These are phyloP conservation scores for Manduca sexta DNA, from an alignment of 1,140 invertebrate species.

Conservation along the genomic window DNA sequence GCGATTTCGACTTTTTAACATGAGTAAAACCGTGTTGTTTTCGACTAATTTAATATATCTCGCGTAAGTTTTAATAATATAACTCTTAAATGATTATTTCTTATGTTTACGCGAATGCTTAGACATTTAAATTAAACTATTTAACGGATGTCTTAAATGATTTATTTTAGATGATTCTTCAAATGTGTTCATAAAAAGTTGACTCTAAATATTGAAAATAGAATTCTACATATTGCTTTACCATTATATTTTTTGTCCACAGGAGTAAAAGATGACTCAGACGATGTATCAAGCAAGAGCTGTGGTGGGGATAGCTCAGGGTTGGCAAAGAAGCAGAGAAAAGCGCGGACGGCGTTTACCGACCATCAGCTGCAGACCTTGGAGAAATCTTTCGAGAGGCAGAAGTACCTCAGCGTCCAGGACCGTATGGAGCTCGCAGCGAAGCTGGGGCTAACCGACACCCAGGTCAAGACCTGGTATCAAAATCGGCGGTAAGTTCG, in stretches of 20 bases:
- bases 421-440: constrained; percentile 98
- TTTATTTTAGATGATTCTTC: too few relatives aligned
- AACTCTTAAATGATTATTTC: too few relatives aligned
- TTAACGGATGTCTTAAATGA: too few relatives aligned
- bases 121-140: too few relatives aligned
- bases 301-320: constrained; percentile 56
- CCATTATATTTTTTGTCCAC: constrained; percentile 11
- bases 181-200: too few relatives aligned
- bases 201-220: too few relatives aligned
- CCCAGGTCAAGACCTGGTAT: constrained; percentile 99
- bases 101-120: too few relatives aligned
- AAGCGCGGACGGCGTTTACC: constrained; percentile 98
- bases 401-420: constrained; percentile 99
- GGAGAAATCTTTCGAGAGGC: constrained; percentile 97
- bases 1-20: too few relatives aligned
- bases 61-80: too few relatives aligned
- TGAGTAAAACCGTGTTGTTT: too few relatives aligned
- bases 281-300: constrained; percentile 61
- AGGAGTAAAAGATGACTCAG: constrained; percentile 67
- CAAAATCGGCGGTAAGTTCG: constrained; percentile 96
- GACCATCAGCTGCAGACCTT: constrained; percentile 97
- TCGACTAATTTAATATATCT: too few relatives aligned
- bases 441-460: constrained; percentile 96
- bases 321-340: constrained; percentile 94
- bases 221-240: too few relatives aligned